phyloP scores from a whole-genome alignment of 2,113 vertebrate genomes.

The Trichechus manatus region DNA sequence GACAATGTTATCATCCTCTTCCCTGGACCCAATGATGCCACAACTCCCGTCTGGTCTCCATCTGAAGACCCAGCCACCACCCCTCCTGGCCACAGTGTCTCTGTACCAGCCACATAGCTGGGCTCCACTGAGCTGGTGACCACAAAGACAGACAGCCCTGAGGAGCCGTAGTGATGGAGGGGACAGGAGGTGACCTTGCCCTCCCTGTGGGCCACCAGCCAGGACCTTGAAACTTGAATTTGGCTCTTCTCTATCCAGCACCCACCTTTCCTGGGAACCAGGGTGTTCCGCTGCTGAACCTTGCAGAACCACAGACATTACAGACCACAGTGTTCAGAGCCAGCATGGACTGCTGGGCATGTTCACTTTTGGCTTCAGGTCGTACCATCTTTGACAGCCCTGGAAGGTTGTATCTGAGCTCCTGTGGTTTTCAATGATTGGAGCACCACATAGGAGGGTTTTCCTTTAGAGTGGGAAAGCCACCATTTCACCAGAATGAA shows the following conservation, averaged over 20 bases:
- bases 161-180: background rate
- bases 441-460: background rate
- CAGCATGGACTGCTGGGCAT: rapidly evolving
- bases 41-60: background rate
- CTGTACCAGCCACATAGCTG: slow-evolving; percentile 88
- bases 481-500: background rate
- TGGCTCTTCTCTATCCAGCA: background rate
- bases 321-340: background rate
- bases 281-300: background rate
- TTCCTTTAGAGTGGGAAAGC: background rate
- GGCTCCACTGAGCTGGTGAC: slow-evolving; percentile 89
- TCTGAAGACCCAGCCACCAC: slow-evolving; percentile 30
- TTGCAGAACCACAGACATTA: background rate
- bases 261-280: background rate
- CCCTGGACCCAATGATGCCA: background rate
- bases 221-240: background rate
- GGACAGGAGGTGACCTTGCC: background rate
- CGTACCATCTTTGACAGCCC: background rate
- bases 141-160: slow-evolving; percentile 87
- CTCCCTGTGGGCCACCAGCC: background rate
- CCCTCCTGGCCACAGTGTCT: slow-evolving; percentile 78
- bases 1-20: background rate
- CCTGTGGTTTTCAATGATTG: background rate
- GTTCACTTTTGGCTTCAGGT: background rate
- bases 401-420: background rate